Percentiles rank a stretch among this genome's conserved stretches.
These are phyloP conservation scores for Athalia cordata DNA, from an alignment of 2,888 invertebrate species.

Conservation along the genomic window DNA sequence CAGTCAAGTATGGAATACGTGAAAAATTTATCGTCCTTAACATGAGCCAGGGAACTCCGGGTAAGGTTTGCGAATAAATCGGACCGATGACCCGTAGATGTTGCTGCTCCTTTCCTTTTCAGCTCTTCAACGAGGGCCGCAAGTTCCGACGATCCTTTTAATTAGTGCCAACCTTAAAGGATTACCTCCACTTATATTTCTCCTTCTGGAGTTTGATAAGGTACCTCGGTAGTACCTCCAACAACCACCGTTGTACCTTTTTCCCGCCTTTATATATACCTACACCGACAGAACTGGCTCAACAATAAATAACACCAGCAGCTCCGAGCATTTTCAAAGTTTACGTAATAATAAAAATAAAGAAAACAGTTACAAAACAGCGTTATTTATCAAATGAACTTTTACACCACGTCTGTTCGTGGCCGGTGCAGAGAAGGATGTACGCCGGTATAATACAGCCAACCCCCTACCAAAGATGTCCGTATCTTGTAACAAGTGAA, in stretches of 20 bases:
- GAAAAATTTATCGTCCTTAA: background rate
- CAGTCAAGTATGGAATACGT: background rate
- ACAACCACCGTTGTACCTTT: conserved; percentile 33
- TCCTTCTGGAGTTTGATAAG: conserved; percentile 43
- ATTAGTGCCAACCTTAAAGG: conserved; percentile 43
- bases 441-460: background rate
- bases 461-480: no score
- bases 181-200: conserved; percentile 42
- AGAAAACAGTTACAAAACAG: conserved; percentile 35
- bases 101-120: conserved; percentile 27
- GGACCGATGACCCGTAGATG: conserved; percentile 35
- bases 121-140: conserved; percentile 19
- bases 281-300: conserved; percentile 24
- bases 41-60: background rate
- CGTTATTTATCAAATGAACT: conserved; percentile 33
- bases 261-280: conserved; percentile 6
- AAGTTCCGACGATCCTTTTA: conserved; percentile 38
- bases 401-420: conserved; percentile 27
- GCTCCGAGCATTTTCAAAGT: conserved; percentile 34
- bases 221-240: conserved; percentile 36
- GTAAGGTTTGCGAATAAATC: conserved; percentile 16
- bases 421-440: background rate
- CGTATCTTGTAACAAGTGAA: no score
- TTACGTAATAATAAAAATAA: conserved; percentile 28
- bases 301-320: conserved; percentile 36